Percentiles rank a stretch among this genome's conserved stretches.
Evolutionary conservation across 2,797 vertebrate genomes (phyloP).

Genomic region (Spheniscus humboldti): DNA sequence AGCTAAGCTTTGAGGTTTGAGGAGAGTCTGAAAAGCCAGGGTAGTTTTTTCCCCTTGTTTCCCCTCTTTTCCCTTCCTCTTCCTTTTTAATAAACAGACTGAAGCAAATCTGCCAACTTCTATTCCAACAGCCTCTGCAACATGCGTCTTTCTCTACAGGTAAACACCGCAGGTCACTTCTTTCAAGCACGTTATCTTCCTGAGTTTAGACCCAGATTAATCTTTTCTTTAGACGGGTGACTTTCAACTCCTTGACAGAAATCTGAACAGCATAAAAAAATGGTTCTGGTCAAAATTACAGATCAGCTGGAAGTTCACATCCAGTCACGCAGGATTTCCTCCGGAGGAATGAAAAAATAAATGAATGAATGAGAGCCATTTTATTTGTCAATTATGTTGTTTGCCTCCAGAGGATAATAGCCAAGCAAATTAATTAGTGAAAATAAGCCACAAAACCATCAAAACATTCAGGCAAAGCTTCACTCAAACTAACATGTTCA

Average conservation of each 20-base stretch:
- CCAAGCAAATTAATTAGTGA: slow-evolving; percentile 57
- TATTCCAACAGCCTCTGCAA: not conserved
- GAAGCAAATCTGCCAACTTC: not conserved
- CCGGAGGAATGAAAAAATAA: not conserved
- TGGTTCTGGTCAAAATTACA: slow-evolving; percentile 4
- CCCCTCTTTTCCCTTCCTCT: not conserved
- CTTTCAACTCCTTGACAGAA: slow-evolving; percentile 20
- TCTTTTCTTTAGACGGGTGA: slow-evolving; percentile 15
- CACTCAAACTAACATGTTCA: slow-evolving; percentile 45
- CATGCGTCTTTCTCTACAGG: not conserved
- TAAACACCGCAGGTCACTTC: not conserved
- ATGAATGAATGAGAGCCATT: not conserved
- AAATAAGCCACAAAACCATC: slow-evolving; percentile 57
- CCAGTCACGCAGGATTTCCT: slow-evolving; percentile 1
- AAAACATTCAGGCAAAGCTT: slow-evolving; percentile 56
- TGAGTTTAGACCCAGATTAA: not conserved
- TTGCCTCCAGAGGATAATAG: slow-evolving; percentile 35
- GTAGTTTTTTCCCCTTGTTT: not conserved
- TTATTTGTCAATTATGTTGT: slow-evolving; percentile 53
- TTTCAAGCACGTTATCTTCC: not conserved
- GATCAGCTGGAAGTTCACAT: slow-evolving; percentile 19
- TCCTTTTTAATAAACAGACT: not conserved
- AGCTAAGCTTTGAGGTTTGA: slow-evolving; percentile 14
- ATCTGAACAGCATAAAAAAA: not conserved
- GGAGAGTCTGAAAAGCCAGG: slow-evolving; percentile 27